Conservation (phyloP, 2,797 vertebrate genomes). For the Nasua narica region DNA sequence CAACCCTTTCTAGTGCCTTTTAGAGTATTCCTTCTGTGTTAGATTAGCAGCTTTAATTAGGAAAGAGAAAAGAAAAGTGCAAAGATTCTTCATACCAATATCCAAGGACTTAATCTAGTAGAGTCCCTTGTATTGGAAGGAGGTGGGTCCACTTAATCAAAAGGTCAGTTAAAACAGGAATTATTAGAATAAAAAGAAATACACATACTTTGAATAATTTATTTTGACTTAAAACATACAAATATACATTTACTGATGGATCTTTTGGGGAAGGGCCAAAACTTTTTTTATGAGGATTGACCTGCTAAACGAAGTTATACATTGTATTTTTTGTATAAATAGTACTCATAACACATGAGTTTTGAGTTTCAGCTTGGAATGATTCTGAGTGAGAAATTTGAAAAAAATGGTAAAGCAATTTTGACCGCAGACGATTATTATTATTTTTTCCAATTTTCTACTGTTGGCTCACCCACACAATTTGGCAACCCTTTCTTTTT, state of each 20-base stretch:
- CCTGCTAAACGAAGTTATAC: neutral
- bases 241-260: neutral
- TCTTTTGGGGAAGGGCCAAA: neutral
- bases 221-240: conserved; percentile 3
- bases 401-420: neutral
- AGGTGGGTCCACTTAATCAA: neutral
- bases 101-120: neutral
- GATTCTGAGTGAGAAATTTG: conserved; percentile 1
- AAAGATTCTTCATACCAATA: neutral
- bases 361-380: neutral
- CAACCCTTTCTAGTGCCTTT: neutral
- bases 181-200: conserved; percentile 13
- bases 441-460: neutral
- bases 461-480: neutral
- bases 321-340: neutral
- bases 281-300: neutral
- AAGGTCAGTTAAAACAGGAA: neutral
- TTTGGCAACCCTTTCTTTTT: neutral
- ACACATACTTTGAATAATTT: neutral
- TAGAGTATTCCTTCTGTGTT: neutral
- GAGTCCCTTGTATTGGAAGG: neutral
- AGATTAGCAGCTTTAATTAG: neutral
- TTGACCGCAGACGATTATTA: neutral
- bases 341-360: neutral
- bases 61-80: neutral